These are phyloP conservation scores for Lutraria rhynchaena DNA, from an alignment of 1,140 invertebrate genomes.

Conservation along the genomic window DNA sequence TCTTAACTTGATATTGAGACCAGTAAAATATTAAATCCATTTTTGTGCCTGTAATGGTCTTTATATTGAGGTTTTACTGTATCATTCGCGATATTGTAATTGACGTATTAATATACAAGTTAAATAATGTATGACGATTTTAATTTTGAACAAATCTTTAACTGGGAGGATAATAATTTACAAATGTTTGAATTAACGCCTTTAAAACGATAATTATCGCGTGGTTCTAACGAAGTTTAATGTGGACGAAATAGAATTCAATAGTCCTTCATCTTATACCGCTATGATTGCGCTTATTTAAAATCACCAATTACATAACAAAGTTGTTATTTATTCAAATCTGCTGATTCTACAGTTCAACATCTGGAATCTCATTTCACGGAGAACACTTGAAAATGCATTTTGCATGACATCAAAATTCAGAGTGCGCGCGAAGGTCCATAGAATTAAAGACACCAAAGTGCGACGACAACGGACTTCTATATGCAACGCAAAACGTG, in stretches of 20 bases:
- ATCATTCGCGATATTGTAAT: too few relatives aligned
- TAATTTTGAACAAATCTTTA: not conserved
- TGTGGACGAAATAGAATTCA: not conserved
- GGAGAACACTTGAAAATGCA: constrained; percentile 21
- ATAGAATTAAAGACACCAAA: not conserved
- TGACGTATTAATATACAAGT: too few relatives aligned
- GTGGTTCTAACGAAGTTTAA: too few relatives aligned
- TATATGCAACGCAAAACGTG: not conserved
- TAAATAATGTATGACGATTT: not conserved
- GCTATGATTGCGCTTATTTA: not conserved
- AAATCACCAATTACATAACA: not conserved
- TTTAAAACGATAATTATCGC: too few relatives aligned
- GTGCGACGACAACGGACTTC: not conserved
- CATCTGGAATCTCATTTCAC: constrained; percentile 37
- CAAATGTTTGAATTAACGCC: not conserved
- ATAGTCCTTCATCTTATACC: not conserved
- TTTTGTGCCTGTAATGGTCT: too few relatives aligned
- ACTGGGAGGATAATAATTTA: not conserved
- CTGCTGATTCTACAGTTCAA: constrained; percentile 17
- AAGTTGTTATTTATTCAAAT: too few relatives aligned
- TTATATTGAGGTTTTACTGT: too few relatives aligned
- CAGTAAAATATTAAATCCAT: too few relatives aligned
- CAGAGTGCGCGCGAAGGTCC: constrained; percentile 20
- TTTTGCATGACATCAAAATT: constrained; percentile 54
- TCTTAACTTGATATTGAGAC: too few relatives aligned